Base-by-base conservation (phyloP, 2,113 vertebrate species). In the Dicentrarchus labrax region DNA sequence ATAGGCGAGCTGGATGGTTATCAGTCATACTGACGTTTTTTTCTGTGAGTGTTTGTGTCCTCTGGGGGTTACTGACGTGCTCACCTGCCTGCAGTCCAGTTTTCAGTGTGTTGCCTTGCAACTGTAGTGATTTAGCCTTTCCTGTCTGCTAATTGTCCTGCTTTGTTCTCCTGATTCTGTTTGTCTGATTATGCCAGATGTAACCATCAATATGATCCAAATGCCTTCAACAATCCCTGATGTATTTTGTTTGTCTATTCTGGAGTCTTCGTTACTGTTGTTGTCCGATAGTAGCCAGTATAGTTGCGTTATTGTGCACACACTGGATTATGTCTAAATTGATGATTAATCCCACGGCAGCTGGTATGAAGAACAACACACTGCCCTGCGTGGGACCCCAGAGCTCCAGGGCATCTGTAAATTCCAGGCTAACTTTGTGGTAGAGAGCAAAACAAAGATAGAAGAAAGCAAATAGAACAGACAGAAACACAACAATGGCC, bases 11-110 rank as follows among this genome's bases (percentile, higher is more conserved):
- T 39, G 45, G 45, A 48, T 2, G 47, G n/a, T 51, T 48, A 24
- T 85, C 36, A 61, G 47, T 88, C 74, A 77, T 65, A 12, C 9
- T 77, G 54, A 38, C 11, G 13, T 16, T 59, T 10, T 11, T 12
- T 1, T 13, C 5, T 30, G 56, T 8, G 22, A 16, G 57, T 59
- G 57, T 59, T 16, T 13, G 0, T 2, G 1, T 57, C 22, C 22
- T 13, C 54, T 57, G 54, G n/a, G 8, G 10, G 24, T 13, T 54
- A 72, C 13, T 19, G n/a, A 9, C 51, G 19, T 53, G 51, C 51
- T 53, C 51, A 53, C 4, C 7, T 53, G 50, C 51, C 21, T 22
- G 4, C 53, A 30, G 30, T 3, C 45, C 22, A 41, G 21, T 15
- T 24, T 41, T 41, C 47, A 54, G 30, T 19, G 47, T 51, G 24